Evolutionary conservation across 2,888 invertebrate species (phyloP), one percentile per base, ranked within the genome.

Genomic region (Sericinus montela): DNA sequence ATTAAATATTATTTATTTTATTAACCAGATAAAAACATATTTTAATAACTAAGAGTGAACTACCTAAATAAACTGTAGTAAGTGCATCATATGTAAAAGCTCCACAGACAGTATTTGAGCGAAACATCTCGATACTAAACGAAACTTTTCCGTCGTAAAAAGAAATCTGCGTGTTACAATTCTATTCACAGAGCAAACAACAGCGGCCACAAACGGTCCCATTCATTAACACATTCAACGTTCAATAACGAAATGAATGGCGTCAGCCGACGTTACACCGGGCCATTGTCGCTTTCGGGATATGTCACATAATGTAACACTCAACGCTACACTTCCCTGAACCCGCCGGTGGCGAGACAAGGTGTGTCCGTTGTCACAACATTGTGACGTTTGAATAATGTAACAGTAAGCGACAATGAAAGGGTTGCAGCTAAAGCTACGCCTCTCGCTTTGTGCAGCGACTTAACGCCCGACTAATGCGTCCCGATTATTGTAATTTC

Each of bases 291-390:
- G 15, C 34, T 32, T 19, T 47, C 40, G 55, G 55, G 59, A 55
- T 53, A 53, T 50, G 55, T 49, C 55, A 57, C 57, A 40, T 46
- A 35, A 35, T 40, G 40, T 46, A 28, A 46, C 46, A 40, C 46
- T 28, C 13, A 28, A 32, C 40, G 28, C 16, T 25, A 40, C 34
- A 41, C 55, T 53, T 53, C 51, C 46, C 42, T 45, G 53, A 48
- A 49, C 50, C 45, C 29, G 41, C 14, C 19, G 45, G 37, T 23
- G 39, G 28, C 45, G 39, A 15, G 28, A 16, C 45, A 42, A 46
- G 54, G 51, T 36, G 51, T 51, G 54, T 39, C 51, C 45, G 48
- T 40, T 54, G 54, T 54, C 54, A 54, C 48, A 54, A 54, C 50
- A 51, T 28, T 43, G 47, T 35, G 43, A 39, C 48, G 38, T 23